Evolutionary conservation across 2,113 vertebrate genomes (phyloP).

Genomic region (Halichoeres trimaculatus): DNA sequence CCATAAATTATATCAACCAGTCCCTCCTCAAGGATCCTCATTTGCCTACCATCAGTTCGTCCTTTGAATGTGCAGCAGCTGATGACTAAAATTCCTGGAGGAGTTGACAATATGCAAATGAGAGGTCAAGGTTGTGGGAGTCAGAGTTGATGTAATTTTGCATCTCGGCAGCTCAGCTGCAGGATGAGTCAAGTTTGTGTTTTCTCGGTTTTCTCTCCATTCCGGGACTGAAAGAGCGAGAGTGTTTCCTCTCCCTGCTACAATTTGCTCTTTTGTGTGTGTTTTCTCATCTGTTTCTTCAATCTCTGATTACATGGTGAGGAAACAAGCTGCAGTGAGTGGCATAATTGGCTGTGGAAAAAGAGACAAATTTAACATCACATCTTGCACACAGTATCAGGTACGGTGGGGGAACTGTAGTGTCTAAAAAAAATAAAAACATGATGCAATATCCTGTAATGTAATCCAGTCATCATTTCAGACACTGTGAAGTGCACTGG

Average conservation of each 20-base stretch:
- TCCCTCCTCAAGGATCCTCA: conserved; percentile 20
- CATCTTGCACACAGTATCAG: background rate
- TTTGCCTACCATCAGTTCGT: conserved; percentile 32
- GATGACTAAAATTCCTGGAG: conserved; percentile 52
- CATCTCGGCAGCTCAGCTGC: conserved; percentile 50
- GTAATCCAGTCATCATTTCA: background rate
- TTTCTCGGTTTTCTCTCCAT: conserved; percentile 20
- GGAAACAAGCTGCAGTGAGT: conserved; percentile 12
- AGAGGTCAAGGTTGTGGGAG: conserved; percentile 65
- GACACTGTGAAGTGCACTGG: background rate
- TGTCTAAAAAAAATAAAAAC: background rate
- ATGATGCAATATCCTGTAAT: conserved; percentile 48
- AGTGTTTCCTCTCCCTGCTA: conserved; percentile 5
- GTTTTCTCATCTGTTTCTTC: conserved; percentile 10
- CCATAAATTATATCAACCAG: conserved; percentile 37
- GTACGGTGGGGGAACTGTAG: background rate
- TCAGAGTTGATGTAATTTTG: conserved; percentile 65
- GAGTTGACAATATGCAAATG: conserved; percentile 65
- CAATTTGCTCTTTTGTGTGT: background rate
- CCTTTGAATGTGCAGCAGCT: conserved; percentile 53
- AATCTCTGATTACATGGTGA: conserved; percentile 1
- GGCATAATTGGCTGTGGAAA: background rate
- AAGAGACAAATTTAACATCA: background rate
- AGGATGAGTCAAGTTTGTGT: conserved; percentile 55
- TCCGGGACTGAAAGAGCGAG: conserved; percentile 11